Base-by-base conservation (phyloP, 2,888 invertebrate species). In the Boloria selene region DNA sequence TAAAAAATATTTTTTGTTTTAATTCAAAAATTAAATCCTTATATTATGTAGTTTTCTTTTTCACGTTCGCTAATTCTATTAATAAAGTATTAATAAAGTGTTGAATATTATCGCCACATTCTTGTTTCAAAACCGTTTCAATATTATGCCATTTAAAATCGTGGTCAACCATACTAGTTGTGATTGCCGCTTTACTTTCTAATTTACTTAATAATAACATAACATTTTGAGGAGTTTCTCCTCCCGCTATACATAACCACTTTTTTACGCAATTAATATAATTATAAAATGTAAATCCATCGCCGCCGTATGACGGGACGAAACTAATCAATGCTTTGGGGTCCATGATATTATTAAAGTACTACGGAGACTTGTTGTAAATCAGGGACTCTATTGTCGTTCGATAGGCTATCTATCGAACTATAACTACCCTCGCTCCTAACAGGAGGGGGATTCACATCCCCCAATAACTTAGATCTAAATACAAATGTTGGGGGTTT, bases 1-100 rank as follows among this genome's bases (percentile, higher is more conserved):
- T 58, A 54, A 67, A 61, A 56, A 56, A 61, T 61, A 63, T 17
- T 64, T 70, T 67, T 60, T 70, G 65, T 58, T 70, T 67, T 49
- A 70, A 53, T 44, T 70, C 67, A 26, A 65, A 70, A 44, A 58
- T 64, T 14, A 66, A 61, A 52, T 69, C 64, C 47, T 63, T 65
- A 62, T 61, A 66, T 49, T n/a, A n/a, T n/a, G 6, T 59, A 14
- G 59, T 51, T 26, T 64, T 50, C 5, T 59, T 14, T 42, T 60
- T 60, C 1, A 60, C n/a, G 4, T 60, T 60, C 3, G 50, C 10
- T 60, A 60, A 49, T 38, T 53, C 65, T 45, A 60, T 26, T n/a
- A n/a, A n/a, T n/a, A n/a, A n/a, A n/a, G n/a, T n/a, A n/a, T n/a
- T n/a, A n/a, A n/a, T n/a, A n/a, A n/a, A n/a, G n/a, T n/a, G n/a